phyloP scores from a whole-genome alignment of 2,888 invertebrate species.

The Sinotaia quadrata region DNA sequence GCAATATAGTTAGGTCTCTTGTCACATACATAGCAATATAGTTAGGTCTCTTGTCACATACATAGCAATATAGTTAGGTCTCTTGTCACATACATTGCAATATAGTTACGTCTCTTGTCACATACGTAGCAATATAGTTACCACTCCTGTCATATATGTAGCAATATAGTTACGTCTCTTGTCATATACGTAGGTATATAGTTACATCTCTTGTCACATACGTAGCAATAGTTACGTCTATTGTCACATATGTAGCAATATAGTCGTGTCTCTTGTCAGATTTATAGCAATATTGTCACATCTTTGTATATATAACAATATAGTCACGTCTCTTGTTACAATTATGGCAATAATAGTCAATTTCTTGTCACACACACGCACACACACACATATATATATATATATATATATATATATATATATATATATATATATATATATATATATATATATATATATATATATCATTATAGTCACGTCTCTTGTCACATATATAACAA shows the following conservation, averaged over 20 bases:
- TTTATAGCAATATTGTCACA: background rate
- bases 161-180: background rate
- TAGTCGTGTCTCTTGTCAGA: background rate
- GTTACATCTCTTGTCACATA: background rate
- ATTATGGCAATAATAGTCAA: background rate
- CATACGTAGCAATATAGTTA: background rate
- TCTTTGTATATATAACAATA: background rate
- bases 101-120: background rate
- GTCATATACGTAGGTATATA: conserved; percentile 7
- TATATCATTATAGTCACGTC: no score
- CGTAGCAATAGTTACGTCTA: background rate
- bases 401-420: conserved; percentile 1
- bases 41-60: background rate
- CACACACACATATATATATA: conserved; percentile 3
- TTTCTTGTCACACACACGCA: conserved; percentile 6
- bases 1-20: background rate
- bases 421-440: conserved; percentile 1
- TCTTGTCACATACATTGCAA: background rate
- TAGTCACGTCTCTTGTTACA: background rate
- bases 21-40: conserved; percentile 8
- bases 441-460: no score
- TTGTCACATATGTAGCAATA: background rate
- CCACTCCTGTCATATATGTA: background rate
- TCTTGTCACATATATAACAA: no score
- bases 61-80: conserved; percentile 3